Evolutionary conservation across 2,888 invertebrate species (phyloP), one percentile per base, ranked within the genome.

Genomic region (Poecilobothrus nobilitatus): DNA sequence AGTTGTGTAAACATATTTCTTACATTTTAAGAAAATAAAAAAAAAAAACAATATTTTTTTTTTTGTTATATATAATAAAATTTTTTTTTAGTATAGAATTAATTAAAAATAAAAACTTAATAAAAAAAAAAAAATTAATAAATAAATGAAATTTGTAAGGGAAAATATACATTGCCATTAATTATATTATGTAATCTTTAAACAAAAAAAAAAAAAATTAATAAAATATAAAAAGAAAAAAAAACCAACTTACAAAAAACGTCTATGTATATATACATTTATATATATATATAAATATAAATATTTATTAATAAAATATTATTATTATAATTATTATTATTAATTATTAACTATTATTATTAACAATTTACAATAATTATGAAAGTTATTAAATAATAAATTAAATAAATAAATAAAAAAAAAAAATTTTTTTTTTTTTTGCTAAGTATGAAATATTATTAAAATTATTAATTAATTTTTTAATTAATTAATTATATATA

Each of bases 281-380:
- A 53, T 53, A 53, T n/a, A 53, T 2, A 53, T 53, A 53, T 53
- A 53, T 53, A 18, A 53, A 53, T 53, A 53, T 18, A 18, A 2
- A n/a, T 18, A 15, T 53, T 6, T 53, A 53, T 53, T 53, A 53
- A 53, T 53, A n/a, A 53, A 53, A 53, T 18, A 53, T 53, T 53
- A 53, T 53, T 18, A 53, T 53, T 53, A 53, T 53, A 53, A 53
- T 15, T 53, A 53, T 53, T 53, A 53, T 53, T 53, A 53, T 53
- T 15, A 27, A 53, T 53, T 53, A 53, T 53, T 53, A 53, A 27
- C 15, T 53, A 53, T 53, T 12, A 53, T 53, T 53, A 53, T 53
- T 53, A 53, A 53, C 53, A 53, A 18, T 53, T 53, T 53, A 53
- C n/a, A 53, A 53, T 53, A 53, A 53, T 53, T 53, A 53, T 53